Base-by-base conservation (phyloP, 2,797 vertebrate genomes). In the Argya squamiceps region DNA sequence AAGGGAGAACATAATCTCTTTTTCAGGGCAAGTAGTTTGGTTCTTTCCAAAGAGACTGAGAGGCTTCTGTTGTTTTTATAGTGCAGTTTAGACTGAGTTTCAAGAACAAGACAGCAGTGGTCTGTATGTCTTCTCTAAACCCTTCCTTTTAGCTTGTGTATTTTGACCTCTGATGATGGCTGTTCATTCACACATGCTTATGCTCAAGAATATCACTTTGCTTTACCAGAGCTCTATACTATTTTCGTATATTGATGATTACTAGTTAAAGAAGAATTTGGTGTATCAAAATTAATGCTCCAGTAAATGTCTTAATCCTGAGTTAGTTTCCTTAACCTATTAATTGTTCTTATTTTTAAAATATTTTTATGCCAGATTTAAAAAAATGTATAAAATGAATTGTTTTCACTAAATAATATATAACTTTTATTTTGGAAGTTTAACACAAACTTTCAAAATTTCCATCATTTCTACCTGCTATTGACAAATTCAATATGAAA, bases 211-310 rank as follows among this genome's bases (percentile, higher is more conserved):
- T 5, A 49, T 16, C 3, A 53, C 4, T 75, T 58, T 70, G 63
- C 41, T 64, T 58, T 26, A 50, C 14, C 15, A 79, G 20, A 59
- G 5, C 1, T 47, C 27, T n/a, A 12, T 15, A 41, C 0, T 39
- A 47, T 71, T 82, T 83, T 43, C 30, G 21, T 39, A 47, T 52
- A 26, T 36, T 55, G 18, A 29, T 26, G 21, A 60, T 10, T 63
- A 27, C 34, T 56, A 39, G 8, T 44, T 30, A 84, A 84, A 89
- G 29, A 68, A 65, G 2, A 34, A 41, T 37, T 41, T 29, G 3
- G 0, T 15, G 3, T n/a, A 23, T 30, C 2, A 3, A 34, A 80
- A 3, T 19, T 49, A 69, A 64, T 37, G 30, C 3, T 68, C 5
- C 16, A 67, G 24, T 34, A 56, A 60, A 37, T 37, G 6, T 32